Evolutionary conservation across 2,113 vertebrate genomes (phyloP).

Genomic region (Cryptoleucopteryx plumbea): DNA sequence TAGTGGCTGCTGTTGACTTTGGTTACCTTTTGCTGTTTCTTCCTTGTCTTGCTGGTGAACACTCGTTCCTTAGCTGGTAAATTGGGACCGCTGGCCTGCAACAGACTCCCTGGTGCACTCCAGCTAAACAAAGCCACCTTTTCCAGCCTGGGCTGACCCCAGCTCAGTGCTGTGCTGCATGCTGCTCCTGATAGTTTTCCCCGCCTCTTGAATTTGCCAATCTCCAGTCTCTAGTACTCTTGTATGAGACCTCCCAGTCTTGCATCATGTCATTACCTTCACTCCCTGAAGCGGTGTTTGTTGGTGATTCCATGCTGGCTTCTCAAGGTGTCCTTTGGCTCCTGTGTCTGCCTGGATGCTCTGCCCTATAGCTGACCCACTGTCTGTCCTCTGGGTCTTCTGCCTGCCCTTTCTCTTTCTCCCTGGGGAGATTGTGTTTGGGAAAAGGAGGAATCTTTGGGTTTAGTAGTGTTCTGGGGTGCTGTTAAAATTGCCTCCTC

Average conservation of each 20-base stretch:
- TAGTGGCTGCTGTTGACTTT: neutral
- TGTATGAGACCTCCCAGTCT: neutral
- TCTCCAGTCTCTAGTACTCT: neutral
- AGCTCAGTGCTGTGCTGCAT: neutral
- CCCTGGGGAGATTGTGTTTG: neutral
- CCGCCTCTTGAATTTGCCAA: neutral
- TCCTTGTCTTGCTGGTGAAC: neutral
- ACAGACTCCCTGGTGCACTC: neutral
- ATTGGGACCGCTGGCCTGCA: neutral
- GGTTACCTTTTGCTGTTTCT: neutral
- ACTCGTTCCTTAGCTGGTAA: neutral
- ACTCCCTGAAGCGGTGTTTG: neutral
- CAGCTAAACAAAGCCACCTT: neutral
- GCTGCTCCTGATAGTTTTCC: neutral
- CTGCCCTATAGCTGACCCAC: neutral
- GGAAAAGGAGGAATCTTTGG: neutral
- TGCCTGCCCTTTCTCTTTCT: neutral
- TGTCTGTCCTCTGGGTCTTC: neutral
- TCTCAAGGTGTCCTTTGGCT: neutral
- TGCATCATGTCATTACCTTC: neutral
- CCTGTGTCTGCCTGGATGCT: neutral
- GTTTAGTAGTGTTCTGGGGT: neutral
- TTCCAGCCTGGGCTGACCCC: neutral
- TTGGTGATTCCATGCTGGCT: neutral
- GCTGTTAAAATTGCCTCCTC: neutral